Evolutionary conservation across 2,113 vertebrate species (phyloP).

Genomic region (Bagarius yarrelli): DNA sequence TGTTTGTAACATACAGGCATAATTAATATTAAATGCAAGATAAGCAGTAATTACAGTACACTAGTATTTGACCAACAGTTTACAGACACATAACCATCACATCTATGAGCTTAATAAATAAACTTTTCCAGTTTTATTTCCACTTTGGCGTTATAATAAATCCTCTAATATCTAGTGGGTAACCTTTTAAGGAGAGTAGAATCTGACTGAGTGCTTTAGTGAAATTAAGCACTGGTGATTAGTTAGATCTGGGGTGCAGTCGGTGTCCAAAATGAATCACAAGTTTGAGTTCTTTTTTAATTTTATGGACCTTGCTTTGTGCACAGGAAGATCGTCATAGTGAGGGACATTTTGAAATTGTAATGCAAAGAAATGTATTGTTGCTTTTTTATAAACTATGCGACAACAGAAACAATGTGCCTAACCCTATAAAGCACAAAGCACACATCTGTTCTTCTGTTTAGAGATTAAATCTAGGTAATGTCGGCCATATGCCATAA

Average conservation of each 20-base stretch:
- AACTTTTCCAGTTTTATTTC: neutral
- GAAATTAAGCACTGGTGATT: neutral
- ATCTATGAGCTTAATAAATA: too few species aligned
- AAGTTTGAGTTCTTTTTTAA: neutral
- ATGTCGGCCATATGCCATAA: neutral
- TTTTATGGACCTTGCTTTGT: neutral
- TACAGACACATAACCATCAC: neutral
- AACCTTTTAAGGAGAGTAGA: neutral
- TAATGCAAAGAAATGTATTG: neutral
- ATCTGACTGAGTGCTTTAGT: neutral
- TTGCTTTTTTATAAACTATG: too few species aligned
- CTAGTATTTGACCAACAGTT: neutral
- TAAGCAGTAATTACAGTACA: neutral
- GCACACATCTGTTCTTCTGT: neutral
- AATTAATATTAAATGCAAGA: neutral
- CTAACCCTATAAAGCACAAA: neutral
- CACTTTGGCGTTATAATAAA: neutral
- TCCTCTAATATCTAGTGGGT: neutral
- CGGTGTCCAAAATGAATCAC: neutral
- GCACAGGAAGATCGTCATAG: neutral
- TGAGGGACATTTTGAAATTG: neutral
- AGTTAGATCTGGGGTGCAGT: too few species aligned
- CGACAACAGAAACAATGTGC: neutral
- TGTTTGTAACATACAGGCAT: neutral
- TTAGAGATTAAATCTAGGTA: neutral